These are phyloP conservation scores for Axea sp. DNA, from an alignment of 2,888 invertebrate genomes.

Conservation along the genomic window DNA sequence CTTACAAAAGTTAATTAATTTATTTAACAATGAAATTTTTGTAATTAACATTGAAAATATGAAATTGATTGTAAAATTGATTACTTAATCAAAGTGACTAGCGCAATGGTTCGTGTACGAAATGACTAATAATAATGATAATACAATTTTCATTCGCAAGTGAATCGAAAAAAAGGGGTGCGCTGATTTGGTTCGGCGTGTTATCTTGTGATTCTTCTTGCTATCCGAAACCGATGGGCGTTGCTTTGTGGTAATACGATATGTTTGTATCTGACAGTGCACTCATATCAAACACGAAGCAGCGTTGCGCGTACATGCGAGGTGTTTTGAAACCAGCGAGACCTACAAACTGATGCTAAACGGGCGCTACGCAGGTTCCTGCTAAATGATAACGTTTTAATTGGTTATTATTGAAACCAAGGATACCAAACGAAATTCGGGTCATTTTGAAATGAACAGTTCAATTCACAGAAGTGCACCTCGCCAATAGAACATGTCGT, in stretches of 20 bases:
- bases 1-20: too few relatives aligned
- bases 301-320: slow-evolving; percentile 34
- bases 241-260: slow-evolving; percentile 73
- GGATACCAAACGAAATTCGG: slow-evolving; percentile 14
- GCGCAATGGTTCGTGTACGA: too few relatives aligned
- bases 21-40: too few relatives aligned
- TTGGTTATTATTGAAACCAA: slow-evolving; percentile 50
- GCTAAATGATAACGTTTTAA: slow-evolving; percentile 48
- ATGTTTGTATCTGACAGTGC: slow-evolving; percentile 68
- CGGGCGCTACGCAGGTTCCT: slow-evolving; percentile 16
- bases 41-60: too few relatives aligned
- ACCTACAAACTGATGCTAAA: slow-evolving; percentile 52
- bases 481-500: not conserved
- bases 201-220: slow-evolving; percentile 63
- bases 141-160: slow-evolving; percentile 26
- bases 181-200: slow-evolving; percentile 49
- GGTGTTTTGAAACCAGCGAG: slow-evolving; percentile 44
- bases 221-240: slow-evolving; percentile 73
- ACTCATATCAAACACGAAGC: slow-evolving; percentile 51
- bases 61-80: too few relatives aligned
- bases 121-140: not conserved
- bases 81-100: too few relatives aligned
- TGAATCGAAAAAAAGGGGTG: slow-evolving; percentile 26
- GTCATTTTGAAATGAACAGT: too few relatives aligned
- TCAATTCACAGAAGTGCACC: too few relatives aligned